Base-by-base conservation (phyloP, 2,888 invertebrate genomes). In the Ichneumoninae sp. region DNA sequence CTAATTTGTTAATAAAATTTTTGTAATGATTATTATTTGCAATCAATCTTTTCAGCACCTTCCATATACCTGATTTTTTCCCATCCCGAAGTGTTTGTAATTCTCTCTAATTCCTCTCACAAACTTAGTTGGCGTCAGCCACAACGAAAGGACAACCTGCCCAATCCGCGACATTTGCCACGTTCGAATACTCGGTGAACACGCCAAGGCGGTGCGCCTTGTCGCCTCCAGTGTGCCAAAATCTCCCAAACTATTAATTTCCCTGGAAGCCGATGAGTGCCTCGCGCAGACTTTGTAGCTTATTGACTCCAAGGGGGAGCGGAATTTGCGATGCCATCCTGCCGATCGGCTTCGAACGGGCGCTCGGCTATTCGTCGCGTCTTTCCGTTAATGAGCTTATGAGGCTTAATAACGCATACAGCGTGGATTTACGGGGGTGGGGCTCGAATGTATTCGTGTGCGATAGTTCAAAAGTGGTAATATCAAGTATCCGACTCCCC, bases 401-500 rank as follows among this genome's bases (percentile, higher is more conserved):
- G 44, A 74, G 54, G 63, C 77, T 82, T 71, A 52, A 75, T 82
- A 79, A 81, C 66, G 54, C 81, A 40, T 40, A 36, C 19, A 68
- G 73, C 57, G 50, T 19, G 54, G 52, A 63, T 60, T 66, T 52
- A 60, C 22, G 57, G 63, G n/a, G 16, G 26, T 54, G 30, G 44
- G 10, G 52, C 47, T 47, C 50, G 26, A 13, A 60, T 16, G 44
- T 65, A 36, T 54, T 50, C 65, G 36, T 57, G 54, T 22, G 69
- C 54, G 71, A 66, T 77, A 66, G 73, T 69, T 79, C 52, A 65
- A 85, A 81, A 81, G 74, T 79, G 57, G 81, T 75, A 71, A 82
- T 79, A 85, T 78, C 70, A 85, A 81, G 81, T 81, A 79, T 66
- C 82, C 69, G 78, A 57, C 47, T 57, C 71, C 77, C 47, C 26